Conservation (phyloP, 2,797 vertebrate genomes). For the Ispidina lecontei region DNA sequence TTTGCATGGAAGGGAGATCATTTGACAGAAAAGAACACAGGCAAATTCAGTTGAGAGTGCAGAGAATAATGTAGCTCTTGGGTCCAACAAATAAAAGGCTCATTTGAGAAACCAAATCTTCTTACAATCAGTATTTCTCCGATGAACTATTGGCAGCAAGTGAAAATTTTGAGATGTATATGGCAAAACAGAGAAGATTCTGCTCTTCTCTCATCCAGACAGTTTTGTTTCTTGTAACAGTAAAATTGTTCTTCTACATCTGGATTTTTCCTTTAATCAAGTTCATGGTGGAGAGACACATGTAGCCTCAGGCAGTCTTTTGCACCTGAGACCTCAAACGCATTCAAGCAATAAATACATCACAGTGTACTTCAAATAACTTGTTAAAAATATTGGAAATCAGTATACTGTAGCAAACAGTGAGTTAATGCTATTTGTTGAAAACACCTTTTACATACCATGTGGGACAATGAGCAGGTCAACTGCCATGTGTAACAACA, state of each 20-base stretch:
- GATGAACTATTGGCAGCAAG: neutral
- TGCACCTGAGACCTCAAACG: constrained; percentile 58
- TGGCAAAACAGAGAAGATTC: neutral
- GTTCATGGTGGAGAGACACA: neutral
- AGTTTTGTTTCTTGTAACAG: neutral
- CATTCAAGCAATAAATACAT: constrained; percentile 44
- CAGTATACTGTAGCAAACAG: constrained; percentile 2
- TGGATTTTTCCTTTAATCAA: constrained; percentile 18
- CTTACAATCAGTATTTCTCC: neutral
- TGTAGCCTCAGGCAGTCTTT: constrained; percentile 23
- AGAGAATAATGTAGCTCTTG: neutral
- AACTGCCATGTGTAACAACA: constrained; percentile 26
- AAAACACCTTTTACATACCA: constrained; percentile 42
- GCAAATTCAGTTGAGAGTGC: neutral
- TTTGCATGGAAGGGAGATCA: neutral
- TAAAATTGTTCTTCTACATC: neutral
- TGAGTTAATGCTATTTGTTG: constrained; percentile 28
- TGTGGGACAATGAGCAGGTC: neutral
- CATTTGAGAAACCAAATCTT: neutral
- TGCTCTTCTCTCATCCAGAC: neutral
- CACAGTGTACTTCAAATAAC: constrained; percentile 5
- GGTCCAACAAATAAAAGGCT: neutral
- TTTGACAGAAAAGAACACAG: neutral
- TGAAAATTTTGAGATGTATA: neutral
- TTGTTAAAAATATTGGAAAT: constrained; percentile 56